Evolutionary conservation across 2,888 invertebrate genomes (phyloP).

Genomic region (Hirtodrosophila cameraria): DNA sequence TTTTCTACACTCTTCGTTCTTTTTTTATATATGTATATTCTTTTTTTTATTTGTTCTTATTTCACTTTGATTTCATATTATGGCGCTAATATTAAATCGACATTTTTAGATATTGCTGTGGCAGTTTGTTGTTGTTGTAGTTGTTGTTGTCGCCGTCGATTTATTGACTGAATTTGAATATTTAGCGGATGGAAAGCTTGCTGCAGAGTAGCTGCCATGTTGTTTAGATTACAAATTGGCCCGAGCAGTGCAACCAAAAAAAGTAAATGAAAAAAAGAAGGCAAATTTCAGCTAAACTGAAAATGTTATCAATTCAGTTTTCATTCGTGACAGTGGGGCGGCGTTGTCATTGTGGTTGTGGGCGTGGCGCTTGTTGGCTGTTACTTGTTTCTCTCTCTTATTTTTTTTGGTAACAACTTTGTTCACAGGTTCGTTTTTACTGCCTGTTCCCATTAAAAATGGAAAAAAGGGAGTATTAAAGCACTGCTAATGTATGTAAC

Average conservation of each 20-base stretch:
- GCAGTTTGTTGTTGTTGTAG: conserved; percentile 39
- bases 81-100: conserved; percentile 72
- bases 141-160: conserved; percentile 36
- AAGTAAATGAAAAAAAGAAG: neutral
- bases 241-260: conserved; percentile 34
- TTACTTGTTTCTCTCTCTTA: conserved; percentile 9
- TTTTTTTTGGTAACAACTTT: conserved; percentile 17
- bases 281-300: conserved; percentile 43
- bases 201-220: conserved; percentile 46
- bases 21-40: conserved; percentile 18
- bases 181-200: conserved; percentile 37
- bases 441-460: too few relatives aligned
- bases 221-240: conserved; percentile 81
- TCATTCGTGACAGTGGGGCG: conserved; percentile 57
- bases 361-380: conserved; percentile 57
- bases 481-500: too few relatives aligned
- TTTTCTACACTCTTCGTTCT: too few relatives aligned
- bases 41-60: conserved; percentile 31
- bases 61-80: conserved; percentile 69
- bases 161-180: conserved; percentile 68
- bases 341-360: conserved; percentile 47
- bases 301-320: conserved; percentile 76
- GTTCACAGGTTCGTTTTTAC: conserved; percentile 16
- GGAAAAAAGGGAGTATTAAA: too few relatives aligned
- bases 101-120: conserved; percentile 55